Evolutionary conservation across 1,140 invertebrate genomes (phyloP).

Genomic region (Drosophila leontia): DNA sequence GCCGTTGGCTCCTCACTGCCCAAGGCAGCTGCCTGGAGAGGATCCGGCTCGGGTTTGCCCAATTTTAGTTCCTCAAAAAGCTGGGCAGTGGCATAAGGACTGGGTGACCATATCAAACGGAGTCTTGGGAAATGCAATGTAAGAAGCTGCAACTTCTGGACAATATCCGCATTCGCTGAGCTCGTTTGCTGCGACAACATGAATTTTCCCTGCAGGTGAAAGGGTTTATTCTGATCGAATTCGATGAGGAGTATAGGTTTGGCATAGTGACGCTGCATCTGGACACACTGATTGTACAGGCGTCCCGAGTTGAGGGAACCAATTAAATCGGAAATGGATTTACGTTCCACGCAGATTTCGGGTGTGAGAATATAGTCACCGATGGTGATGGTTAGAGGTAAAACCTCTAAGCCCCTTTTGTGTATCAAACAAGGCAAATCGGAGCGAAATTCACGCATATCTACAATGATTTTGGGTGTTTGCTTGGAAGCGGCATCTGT

Average conservation of each 20-base stretch:
- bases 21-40: conserved; percentile 88
- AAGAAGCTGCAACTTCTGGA: conserved; percentile 94
- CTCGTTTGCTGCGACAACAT: conserved; percentile 88
- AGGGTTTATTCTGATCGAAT: conserved; percentile 97
- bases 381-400: conserved; percentile 95
- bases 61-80: conserved; percentile 96
- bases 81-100: conserved; percentile 97
- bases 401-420: conserved; percentile 95
- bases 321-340: conserved; percentile 98
- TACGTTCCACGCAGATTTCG: conserved; percentile 98
- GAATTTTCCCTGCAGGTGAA: conserved; percentile 93
- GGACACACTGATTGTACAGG: conserved; percentile 96
- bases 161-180: conserved; percentile 90
- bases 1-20: conserved; percentile 87
- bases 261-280: conserved; percentile 95
- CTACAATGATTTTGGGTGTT: conserved; percentile 93
- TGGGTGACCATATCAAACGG: conserved; percentile 97
- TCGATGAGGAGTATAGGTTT: conserved; percentile 98
- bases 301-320: conserved; percentile 97
- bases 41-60: conserved; percentile 92
- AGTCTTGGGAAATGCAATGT: conserved; percentile 97
- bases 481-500: conserved; percentile 43
- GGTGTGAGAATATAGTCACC: conserved; percentile 99
- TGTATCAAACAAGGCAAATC: conserved; percentile 98
- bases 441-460: conserved; percentile 99